Conservation (phyloP, 2,888 invertebrate species). For the Drosophila hawaiiensis region DNA sequence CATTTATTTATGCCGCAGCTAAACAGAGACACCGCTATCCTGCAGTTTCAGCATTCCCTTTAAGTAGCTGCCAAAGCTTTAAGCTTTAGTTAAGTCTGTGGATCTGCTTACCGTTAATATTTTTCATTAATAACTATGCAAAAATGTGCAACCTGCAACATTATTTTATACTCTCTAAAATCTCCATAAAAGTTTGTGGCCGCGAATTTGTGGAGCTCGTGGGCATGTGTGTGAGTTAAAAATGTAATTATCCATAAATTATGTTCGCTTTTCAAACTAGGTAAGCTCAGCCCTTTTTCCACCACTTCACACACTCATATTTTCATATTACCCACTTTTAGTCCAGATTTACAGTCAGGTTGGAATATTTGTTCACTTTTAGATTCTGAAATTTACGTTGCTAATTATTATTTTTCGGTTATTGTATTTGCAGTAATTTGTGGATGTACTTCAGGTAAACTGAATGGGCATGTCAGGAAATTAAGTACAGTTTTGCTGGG, state of each 20-base stretch:
- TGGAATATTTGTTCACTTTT: conserved; percentile 59
- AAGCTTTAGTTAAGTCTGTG: conserved; percentile 3
- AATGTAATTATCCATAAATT: conserved; percentile 71
- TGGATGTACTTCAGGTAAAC: conserved; percentile 8
- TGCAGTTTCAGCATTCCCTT: conserved; percentile 14
- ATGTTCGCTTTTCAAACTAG: conserved; percentile 51
- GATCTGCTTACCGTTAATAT: conserved; percentile 20
- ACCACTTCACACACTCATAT: not conserved
- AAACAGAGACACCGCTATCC: conserved; percentile 21
- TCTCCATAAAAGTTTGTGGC: conserved; percentile 10
- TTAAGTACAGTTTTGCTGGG: not conserved
- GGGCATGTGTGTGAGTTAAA: conserved; percentile 33
- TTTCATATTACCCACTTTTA: too few species aligned
- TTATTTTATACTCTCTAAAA: conserved; percentile 19
- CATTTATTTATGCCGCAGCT: conserved; percentile 65
- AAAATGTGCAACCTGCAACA: conserved; percentile 26
- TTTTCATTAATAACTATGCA: conserved; percentile 34
- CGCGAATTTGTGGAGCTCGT: not conserved
- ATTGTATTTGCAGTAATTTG: conserved; percentile 40
- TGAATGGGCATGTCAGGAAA: not conserved
- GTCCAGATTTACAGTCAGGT: conserved; percentile 9
- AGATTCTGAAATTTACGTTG: conserved; percentile 50
- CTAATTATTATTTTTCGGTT: conserved; percentile 58
- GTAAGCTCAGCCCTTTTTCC: conserved; percentile 18
- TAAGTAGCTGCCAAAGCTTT: conserved; percentile 31